These are phyloP conservation scores for Drosophila heteroneura DNA, from an alignment of 2,888 invertebrate species.

Conservation along the genomic window DNA sequence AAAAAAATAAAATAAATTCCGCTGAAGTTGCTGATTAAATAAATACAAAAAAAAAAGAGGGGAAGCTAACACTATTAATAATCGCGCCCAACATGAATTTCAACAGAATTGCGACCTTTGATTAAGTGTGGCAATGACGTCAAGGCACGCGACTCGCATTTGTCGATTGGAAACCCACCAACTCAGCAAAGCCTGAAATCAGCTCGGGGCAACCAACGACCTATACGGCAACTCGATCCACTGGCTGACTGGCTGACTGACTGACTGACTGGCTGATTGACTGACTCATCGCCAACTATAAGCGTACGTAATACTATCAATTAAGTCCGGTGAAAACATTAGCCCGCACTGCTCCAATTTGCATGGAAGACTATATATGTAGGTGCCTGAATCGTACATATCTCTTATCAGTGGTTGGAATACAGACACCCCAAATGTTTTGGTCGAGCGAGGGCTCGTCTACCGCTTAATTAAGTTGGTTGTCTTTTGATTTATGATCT, in stretches of 20 bases:
- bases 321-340: neutral
- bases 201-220: conserved; percentile 47
- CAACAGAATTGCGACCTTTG: conserved; percentile 64
- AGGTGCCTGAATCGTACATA: neutral
- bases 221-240: neutral
- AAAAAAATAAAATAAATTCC: neutral
- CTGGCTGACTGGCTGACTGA: conserved; percentile 1
- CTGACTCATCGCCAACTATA: neutral
- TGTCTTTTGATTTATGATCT: conserved; percentile 61
- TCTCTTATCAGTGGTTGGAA: neutral
- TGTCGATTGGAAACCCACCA: conserved; percentile 16
- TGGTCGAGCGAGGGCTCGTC: conserved; percentile 29
- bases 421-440: conserved; percentile 13
- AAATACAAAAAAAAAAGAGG: conserved; percentile 8
- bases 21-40: conserved; percentile 3
- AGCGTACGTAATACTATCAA: neutral
- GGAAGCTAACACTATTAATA: neutral
- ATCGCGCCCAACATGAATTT: conserved; percentile 20
- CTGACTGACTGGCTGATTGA: neutral
- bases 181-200: conserved; percentile 20
- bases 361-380: neutral
- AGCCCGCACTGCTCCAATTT: neutral
- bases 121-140: conserved; percentile 57
- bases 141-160: conserved; percentile 68
- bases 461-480: conserved; percentile 65